Evolutionary conservation across 2,113 vertebrate species (phyloP).

Genomic region (Cacatua alba): DNA sequence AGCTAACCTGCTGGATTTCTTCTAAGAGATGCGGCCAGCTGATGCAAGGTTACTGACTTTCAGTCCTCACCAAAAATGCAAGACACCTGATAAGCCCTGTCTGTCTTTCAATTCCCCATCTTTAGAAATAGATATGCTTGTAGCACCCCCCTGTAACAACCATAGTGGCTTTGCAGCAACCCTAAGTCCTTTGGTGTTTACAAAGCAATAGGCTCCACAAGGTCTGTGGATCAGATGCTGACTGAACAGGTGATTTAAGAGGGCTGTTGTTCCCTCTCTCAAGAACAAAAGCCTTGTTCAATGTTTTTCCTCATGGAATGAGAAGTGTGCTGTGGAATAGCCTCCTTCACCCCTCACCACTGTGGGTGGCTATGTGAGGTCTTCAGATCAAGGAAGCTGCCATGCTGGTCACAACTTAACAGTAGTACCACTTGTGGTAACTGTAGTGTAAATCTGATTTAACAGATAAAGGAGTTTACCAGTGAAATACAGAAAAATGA

Average conservation of each 20-base stretch:
- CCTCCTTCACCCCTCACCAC: neutral
- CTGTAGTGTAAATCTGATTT: neutral
- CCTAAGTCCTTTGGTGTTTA: neutral
- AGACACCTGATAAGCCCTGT: neutral
- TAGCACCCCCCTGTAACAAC: neutral
- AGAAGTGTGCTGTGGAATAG: neutral
- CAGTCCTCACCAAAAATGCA: neutral
- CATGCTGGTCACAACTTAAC: neutral
- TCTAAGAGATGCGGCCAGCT: neutral
- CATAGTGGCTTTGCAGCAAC: neutral
- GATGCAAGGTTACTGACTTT: neutral
- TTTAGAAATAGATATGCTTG: neutral
- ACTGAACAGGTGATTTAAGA: neutral
- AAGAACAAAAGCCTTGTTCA: neutral
- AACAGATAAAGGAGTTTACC: neutral
- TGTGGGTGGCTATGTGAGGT: neutral
- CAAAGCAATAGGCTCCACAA: neutral
- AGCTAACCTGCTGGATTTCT: neutral
- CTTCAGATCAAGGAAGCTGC: neutral
- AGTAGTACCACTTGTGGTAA: neutral
- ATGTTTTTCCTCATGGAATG: neutral
- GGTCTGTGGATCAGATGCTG: neutral
- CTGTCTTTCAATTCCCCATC: neutral
- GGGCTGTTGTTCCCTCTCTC: neutral
- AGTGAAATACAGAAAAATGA: neutral